These are phyloP conservation scores for Porites lutea DNA, from an alignment of 64 coral and sea anemone species.

Conservation along the genomic window DNA sequence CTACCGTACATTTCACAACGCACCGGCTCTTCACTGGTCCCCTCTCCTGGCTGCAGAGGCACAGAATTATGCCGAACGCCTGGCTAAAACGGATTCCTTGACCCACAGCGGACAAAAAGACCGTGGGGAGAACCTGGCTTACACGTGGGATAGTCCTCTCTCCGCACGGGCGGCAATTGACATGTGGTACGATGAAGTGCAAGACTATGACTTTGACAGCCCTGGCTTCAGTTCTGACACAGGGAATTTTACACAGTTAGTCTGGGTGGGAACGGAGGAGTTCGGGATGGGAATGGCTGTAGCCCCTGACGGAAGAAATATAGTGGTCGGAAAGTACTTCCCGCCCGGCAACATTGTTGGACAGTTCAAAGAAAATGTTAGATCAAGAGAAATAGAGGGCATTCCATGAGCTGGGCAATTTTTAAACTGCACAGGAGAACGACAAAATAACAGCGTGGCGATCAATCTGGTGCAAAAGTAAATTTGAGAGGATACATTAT, in stretches of 20 bases:
- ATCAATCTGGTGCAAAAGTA: neutral
- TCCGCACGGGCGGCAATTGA: constrained; percentile 78
- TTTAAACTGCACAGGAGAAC: too few relatives aligned
- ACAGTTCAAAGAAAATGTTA: constrained; percentile 83
- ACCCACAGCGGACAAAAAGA: constrained; percentile 88
- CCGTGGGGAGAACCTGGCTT: constrained; percentile 82
- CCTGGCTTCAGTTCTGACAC: constrained; percentile 83
- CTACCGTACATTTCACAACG: constrained; percentile 92
- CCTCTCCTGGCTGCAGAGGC: constrained; percentile 79
- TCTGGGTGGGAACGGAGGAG: constrained; percentile 83
- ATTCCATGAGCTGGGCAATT: neutral
- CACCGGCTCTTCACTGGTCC: constrained; percentile 88
- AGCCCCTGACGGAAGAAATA: constrained; percentile 72
- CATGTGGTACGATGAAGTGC: constrained; percentile 91
- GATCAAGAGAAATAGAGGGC: constrained; percentile 49
- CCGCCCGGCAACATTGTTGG: constrained; percentile 92
- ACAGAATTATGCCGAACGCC: constrained; percentile 78
- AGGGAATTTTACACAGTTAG: constrained; percentile 85
- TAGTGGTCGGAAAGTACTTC: constrained; percentile 84
- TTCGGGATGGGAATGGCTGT: constrained; percentile 91
- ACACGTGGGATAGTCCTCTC: constrained; percentile 74
- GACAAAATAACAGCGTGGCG: neutral
- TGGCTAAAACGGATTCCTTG: constrained; percentile 77
- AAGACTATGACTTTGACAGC: constrained; percentile 79
- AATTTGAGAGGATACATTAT: too few relatives aligned